Evolutionary conservation across 2,797 vertebrate genomes (phyloP).

Genomic region (Eutrigla gurnardus): DNA sequence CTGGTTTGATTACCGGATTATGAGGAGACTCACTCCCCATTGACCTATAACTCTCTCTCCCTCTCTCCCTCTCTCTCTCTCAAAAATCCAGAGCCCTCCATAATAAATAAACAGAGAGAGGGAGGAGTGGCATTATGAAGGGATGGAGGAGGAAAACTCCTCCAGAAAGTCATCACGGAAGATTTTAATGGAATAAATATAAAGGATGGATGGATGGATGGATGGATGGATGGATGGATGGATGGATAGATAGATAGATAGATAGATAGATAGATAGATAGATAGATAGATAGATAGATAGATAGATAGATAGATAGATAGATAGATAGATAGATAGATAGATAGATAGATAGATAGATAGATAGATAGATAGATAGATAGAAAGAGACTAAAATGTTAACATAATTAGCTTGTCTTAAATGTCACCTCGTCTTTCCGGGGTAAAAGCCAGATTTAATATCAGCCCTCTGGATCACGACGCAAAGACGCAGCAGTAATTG

Average conservation of each 20-base stretch:
- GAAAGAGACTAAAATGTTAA: neutral
- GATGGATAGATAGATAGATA: neutral
- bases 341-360: neutral
- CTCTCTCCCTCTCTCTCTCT: conserved; percentile 4
- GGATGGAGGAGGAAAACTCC: conserved; percentile 37
- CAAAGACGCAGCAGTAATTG: conserved; percentile 62
- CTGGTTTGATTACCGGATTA: conserved; percentile 88
- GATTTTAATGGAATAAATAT: neutral
- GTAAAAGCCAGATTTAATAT: conserved; percentile 52
- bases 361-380: neutral
- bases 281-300: neutral
- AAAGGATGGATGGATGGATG: no score
- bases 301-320: neutral
- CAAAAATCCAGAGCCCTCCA: conserved; percentile 37
- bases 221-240: neutral
- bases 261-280: neutral
- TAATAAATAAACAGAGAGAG: conserved; percentile 65
- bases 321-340: neutral
- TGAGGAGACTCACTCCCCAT: conserved; percentile 78
- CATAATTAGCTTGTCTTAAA: conserved; percentile 16
- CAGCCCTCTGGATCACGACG: conserved; percentile 39
- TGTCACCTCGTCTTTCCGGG: conserved; percentile 25
- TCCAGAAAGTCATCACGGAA: conserved; percentile 23
- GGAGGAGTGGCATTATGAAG: conserved; percentile 30
- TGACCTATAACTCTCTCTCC: conserved; percentile 72